A percentile compares a stretch with the other conserved stretches of the same genome.
Conservation (phyloP, 2,888 invertebrate species). For the Dryobota labecula region DNA sequence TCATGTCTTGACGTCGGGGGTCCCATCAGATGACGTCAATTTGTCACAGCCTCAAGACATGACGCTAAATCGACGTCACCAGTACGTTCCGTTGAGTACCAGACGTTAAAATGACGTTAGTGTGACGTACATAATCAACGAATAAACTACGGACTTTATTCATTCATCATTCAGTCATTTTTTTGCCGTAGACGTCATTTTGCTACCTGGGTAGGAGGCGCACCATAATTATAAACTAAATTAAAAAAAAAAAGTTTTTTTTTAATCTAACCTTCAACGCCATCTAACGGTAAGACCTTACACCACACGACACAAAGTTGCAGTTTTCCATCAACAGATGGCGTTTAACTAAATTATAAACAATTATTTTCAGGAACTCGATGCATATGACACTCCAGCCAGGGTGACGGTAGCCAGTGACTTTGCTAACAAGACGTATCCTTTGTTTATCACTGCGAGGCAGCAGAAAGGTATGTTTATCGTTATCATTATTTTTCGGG, state of each 20-base stretch:
- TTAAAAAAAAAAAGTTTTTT: too few species aligned
- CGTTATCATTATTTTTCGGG: background rate
- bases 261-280: conserved; percentile 1
- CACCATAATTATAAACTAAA: background rate
- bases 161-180: too few species aligned
- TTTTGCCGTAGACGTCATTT: too few species aligned
- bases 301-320: background rate
- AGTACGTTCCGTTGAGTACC: too few species aligned
- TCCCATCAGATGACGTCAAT: too few species aligned
- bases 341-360: conserved; percentile 14
- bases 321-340: conserved; percentile 15
- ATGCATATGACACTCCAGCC: conserved; percentile 83
- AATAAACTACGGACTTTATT: too few species aligned
- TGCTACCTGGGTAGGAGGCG: too few species aligned
- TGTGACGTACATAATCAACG: too few species aligned
- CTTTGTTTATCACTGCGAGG: conserved; percentile 93
- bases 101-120: too few species aligned
- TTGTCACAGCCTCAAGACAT: too few species aligned
- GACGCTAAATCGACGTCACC: too few species aligned
- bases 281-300: background rate
- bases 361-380: conserved; percentile 70
- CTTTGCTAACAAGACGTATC: conserved; percentile 89
- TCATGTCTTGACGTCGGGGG: too few species aligned
- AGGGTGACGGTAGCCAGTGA: conserved; percentile 86
- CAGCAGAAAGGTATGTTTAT: conserved; percentile 91